Base-by-base conservation (phyloP, 2,113 vertebrate species). In the Pogona vitticeps region DNA sequence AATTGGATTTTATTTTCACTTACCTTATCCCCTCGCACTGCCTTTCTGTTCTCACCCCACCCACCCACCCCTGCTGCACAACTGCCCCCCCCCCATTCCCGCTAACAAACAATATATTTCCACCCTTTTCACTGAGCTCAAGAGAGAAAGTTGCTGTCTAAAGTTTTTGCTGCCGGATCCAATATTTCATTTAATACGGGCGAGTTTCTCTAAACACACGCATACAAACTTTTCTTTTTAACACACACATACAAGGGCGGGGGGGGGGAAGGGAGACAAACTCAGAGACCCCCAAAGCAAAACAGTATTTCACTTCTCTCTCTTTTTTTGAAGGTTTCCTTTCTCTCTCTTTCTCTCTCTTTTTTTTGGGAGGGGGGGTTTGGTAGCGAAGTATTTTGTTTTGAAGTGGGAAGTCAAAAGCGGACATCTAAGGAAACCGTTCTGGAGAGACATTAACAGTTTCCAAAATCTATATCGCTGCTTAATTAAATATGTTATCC, bases 401-500 rank as follows among this genome's bases (percentile, higher is more conserved):
- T 95, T 91, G 92, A 96, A 96, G 96, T 96, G 94, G 63, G 86
- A 90, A 75, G 84, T 5, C 72, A 3, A 84, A 94, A 89, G 91
- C 65, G 56, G 79, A 95, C 93, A 95, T 96, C 95, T 94, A 90
- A 96, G 93, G 38, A 90, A 91, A 72, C 88, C 92, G 88, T 95
- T 96, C 94, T 94, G 93, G 94, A 94, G 95, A 94, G 79, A 94
- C 96, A 95, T 96, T 96, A 97, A 97, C 96, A 96, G 95, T 97
- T 97, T 97, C 96, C 95, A 97, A 96, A 97, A 97, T 97, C 97
- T 96, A 97, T 96, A 97, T 92, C 94, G 93, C 95, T 89, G 95
- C 96, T 96, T 97, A 97, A 97, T 97, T 97, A 97, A 97, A 98
- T 98, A 98, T 97, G 97, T 98, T 98, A 98, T 98, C 97, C 97